Percentiles rank a stretch among this genome's conserved stretches.
Evolutionary conservation across 2,113 vertebrate genomes (phyloP).

Genomic region (Gambusia affinis): DNA sequence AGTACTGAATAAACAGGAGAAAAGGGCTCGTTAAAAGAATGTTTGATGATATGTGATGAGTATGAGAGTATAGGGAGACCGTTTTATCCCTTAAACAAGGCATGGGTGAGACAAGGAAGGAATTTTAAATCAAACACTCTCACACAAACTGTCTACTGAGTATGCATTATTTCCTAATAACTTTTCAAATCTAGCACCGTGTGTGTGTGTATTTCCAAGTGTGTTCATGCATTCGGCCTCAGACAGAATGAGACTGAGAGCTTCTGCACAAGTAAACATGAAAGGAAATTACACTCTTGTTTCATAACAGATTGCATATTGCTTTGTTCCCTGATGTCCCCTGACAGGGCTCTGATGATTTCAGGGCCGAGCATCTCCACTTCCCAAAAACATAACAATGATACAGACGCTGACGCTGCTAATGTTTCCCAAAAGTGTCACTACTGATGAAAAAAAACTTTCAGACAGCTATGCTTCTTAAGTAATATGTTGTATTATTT

Average conservation of each 20-base stretch:
- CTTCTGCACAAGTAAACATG: neutral
- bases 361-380: conserved; percentile 21
- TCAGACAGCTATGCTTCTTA: neutral
- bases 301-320: conserved; percentile 66
- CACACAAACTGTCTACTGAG: conserved; percentile 26
- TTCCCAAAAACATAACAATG: conserved; percentile 44
- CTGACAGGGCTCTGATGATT: conserved; percentile 49
- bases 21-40: neutral
- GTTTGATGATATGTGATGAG: conserved; percentile 17
- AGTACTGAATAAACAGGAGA: conserved; percentile 32
- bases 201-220: conserved; percentile 6
- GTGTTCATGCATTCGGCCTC: neutral
- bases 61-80: neutral
- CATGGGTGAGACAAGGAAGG: conserved; percentile 5
- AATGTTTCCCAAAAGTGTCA: conserved; percentile 15
- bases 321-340: conserved; percentile 58
- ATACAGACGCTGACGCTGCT: conserved; percentile 18
- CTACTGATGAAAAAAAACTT: neutral
- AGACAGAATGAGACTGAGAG: neutral
- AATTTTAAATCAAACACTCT: conserved; percentile 28
- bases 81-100: conserved; percentile 26
- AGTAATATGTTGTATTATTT: neutral
- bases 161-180: conserved; percentile 36
- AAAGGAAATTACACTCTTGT: conserved; percentile 23
- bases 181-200: conserved; percentile 33